Evolutionary conservation across 2,888 invertebrate genomes (phyloP).

Genomic region (Pristionchus japonicus): DNA sequence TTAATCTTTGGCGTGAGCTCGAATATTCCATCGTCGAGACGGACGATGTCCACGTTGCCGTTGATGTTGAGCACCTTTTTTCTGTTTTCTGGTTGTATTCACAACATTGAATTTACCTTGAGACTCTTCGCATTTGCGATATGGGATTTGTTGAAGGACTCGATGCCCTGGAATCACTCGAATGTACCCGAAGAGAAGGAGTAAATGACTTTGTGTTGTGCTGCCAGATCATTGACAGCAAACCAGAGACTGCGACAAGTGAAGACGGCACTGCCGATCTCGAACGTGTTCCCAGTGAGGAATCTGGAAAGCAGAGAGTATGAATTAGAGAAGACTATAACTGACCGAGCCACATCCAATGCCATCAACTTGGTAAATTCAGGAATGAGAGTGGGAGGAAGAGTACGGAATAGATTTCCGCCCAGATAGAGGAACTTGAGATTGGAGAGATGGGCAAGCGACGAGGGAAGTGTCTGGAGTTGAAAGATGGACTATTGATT

Average conservation of each 20-base stretch:
- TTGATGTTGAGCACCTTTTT: background rate
- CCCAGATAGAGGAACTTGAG: constrained; percentile 27
- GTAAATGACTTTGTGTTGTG: background rate
- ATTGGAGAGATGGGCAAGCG: background rate
- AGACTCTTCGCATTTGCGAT: constrained; percentile 27
- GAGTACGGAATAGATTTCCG: constrained; percentile 19
- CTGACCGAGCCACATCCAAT: background rate
- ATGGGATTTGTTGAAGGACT: constrained; percentile 29
- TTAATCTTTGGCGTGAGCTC: constrained; percentile 2
- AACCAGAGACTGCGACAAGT: background rate
- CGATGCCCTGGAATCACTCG: background rate
- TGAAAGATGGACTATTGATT: background rate
- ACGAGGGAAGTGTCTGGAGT: background rate
- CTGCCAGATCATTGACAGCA: background rate
- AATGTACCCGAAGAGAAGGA: background rate
- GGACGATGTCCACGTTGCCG: background rate
- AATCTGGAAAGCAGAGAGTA: background rate
- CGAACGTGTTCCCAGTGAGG: background rate
- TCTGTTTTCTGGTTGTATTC: background rate
- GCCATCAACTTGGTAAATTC: background rate
- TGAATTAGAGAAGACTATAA: background rate
- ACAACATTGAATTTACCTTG: background rate
- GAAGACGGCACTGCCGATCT: background rate
- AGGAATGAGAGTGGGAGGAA: constrained; percentile 13
- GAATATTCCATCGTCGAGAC: constrained; percentile 8